phyloP scores from a whole-genome alignment of 1,140 invertebrate genomes.

The Hyposmocoma kahamanoa region DNA sequence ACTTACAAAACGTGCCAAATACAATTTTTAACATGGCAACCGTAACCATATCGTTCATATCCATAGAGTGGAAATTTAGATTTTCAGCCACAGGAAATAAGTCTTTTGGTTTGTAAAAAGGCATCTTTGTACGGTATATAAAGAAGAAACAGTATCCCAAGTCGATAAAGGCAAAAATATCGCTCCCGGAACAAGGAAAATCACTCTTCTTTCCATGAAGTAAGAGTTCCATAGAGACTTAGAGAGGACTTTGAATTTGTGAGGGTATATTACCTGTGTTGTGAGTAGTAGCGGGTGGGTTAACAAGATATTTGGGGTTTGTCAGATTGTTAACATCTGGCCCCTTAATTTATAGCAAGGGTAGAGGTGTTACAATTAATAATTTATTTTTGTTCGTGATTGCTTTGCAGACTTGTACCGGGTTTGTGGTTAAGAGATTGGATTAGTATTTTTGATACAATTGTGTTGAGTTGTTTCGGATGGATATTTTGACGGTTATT shows the following conservation, averaged over 20 bases:
- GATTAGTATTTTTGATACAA: too few species aligned
- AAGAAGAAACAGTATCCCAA: slow-evolving; percentile 52
- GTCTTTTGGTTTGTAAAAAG: slow-evolving; percentile 5
- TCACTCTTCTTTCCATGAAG: not conserved
- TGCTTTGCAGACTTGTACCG: too few species aligned
- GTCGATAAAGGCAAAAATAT: slow-evolving; percentile 56
- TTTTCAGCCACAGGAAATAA: not conserved
- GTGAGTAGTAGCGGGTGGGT: slow-evolving; percentile 55
- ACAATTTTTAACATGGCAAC: too few species aligned
- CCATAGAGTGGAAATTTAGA: not conserved
- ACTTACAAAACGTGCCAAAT: slow-evolving; percentile 7
- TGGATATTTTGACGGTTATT: too few species aligned
- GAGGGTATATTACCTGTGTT: slow-evolving; percentile 35
- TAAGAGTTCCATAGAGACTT: not conserved
- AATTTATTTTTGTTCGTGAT: slow-evolving; percentile 67
- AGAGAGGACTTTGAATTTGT: not conserved
- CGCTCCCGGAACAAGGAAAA: not conserved
- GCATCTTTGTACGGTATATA: slow-evolving; percentile 24
- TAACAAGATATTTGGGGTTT: slow-evolving; percentile 68
- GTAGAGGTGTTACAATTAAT: slow-evolving; percentile 64
- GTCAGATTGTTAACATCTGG: slow-evolving; percentile 66
- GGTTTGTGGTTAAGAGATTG: too few species aligned
- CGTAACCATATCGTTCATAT: too few species aligned
- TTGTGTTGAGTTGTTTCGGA: too few species aligned
- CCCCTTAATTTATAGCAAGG: slow-evolving; percentile 59